These are phyloP conservation scores for Diarsia dahlii DNA, from an alignment of 2,888 invertebrate genomes.

Conservation along the genomic window DNA sequence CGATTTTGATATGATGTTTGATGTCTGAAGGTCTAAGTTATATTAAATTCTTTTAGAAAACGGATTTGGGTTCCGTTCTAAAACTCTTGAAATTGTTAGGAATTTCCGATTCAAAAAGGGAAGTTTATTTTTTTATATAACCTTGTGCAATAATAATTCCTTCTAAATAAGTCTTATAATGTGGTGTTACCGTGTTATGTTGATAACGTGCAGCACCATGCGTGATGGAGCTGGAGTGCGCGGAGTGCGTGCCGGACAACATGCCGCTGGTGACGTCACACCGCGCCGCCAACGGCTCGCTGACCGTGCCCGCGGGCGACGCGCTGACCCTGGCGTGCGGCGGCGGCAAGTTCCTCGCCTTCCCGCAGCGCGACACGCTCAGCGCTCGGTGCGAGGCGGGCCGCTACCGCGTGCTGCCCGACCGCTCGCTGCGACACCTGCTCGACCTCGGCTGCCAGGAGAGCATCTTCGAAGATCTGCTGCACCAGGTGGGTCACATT, in stretches of 20 bases:
- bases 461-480: slow-evolving; percentile 84
- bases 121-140: background rate
- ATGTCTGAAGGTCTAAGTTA: no score
- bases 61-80: no score
- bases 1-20: background rate
- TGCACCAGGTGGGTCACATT: slow-evolving; percentile 80
- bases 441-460: slow-evolving; percentile 87
- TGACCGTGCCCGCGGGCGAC: slow-evolving; percentile 75
- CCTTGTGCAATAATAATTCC: no score
- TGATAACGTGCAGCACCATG: slow-evolving; percentile 72
- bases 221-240: slow-evolving; percentile 83
- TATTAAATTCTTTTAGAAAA: no score
- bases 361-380: slow-evolving; percentile 75
- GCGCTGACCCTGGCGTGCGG: slow-evolving; percentile 80
- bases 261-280: slow-evolving; percentile 85
- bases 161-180: no score
- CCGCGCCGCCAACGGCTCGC: slow-evolving; percentile 71
- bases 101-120: no score
- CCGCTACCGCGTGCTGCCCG: slow-evolving; percentile 75
- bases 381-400: slow-evolving; percentile 79
- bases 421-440: slow-evolving; percentile 74
- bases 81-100: no score
- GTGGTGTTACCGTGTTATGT: background rate
- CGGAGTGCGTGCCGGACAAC: slow-evolving; percentile 86
- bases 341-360: slow-evolving; percentile 79